phyloP scores from a whole-genome alignment of 2,888 invertebrate genomes.

The Thalpophila matura region DNA sequence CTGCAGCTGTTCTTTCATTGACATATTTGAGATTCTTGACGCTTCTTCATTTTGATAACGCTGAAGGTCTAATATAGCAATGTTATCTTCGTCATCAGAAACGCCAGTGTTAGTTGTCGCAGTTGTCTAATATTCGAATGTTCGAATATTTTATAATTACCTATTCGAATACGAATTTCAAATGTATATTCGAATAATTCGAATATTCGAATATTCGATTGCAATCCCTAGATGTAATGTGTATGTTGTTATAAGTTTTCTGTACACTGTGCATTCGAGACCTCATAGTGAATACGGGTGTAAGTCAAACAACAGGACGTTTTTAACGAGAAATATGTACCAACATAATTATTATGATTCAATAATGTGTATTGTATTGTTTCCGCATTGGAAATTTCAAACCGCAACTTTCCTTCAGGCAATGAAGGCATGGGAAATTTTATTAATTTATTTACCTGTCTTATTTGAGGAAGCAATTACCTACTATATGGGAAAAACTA shows the following conservation, averaged over 20 bases:
- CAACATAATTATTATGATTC: background rate
- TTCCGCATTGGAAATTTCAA: slow-evolving; percentile 2
- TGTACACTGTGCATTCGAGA: no score
- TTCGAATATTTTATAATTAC: no score
- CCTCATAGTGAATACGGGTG: no score
- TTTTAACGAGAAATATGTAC: slow-evolving; percentile 11
- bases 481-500: slow-evolving; percentile 10
- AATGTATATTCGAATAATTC: no score
- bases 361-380: background rate
- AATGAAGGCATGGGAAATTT: slow-evolving; percentile 13
- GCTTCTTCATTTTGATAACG: background rate
- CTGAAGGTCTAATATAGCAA: background rate
- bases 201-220: no score
- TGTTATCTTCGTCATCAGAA: slow-evolving; percentile 1
- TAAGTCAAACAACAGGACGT: slow-evolving; percentile 9
- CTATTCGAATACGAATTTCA: no score
- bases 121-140: no score
- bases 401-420: background rate
- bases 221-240: no score
- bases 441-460: background rate
- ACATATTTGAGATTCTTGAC: no score
- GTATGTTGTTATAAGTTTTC: no score
- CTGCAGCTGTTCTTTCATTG: no score
- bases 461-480: background rate
- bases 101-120: background rate